A percentile compares a stretch with the other conserved stretches of the same genome.
These are phyloP conservation scores for Troilus luridus DNA, from an alignment of 2,888 invertebrate genomes.

Conservation along the genomic window DNA sequence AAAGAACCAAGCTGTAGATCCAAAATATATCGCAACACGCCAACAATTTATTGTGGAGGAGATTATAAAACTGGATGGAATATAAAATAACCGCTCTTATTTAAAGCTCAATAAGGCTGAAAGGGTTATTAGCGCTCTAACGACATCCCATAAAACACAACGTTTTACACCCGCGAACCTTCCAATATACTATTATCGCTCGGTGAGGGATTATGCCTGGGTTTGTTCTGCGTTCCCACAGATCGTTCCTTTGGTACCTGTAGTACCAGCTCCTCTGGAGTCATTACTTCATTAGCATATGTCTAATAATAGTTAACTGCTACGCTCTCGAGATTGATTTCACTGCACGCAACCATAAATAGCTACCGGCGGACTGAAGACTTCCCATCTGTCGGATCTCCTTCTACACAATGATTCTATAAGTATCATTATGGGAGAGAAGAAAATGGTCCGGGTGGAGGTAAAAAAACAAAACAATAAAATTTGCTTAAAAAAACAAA, in stretches of 20 bases:
- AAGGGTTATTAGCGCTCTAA: slow-evolving; percentile 28
- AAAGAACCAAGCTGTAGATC: not conserved
- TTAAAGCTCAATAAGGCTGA: slow-evolving; percentile 32
- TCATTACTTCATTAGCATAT: not conserved
- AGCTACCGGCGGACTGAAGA: not conserved
- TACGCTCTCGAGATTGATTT: not conserved
- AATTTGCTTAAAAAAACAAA: too few species aligned
- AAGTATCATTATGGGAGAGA: not conserved
- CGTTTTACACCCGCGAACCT: slow-evolving; percentile 3
- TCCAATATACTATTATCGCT: slow-evolving; percentile 5
- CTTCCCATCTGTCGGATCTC: not conserved
- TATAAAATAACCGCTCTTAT: slow-evolving; percentile 24
- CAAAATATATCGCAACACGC: not conserved
- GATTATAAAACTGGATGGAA: slow-evolving; percentile 1
- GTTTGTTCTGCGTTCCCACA: not conserved
- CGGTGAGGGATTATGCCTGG: not conserved
- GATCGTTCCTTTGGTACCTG: not conserved
- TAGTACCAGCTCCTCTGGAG: not conserved
- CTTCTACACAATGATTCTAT: not conserved
- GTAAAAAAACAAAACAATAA: too few species aligned
- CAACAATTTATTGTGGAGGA: not conserved
- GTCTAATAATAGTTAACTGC: slow-evolving; percentile 19
- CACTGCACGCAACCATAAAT: slow-evolving; percentile 6
- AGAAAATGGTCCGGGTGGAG: too few species aligned
- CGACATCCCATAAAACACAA: slow-evolving; percentile 36